Base-by-base conservation (phyloP, 1,140 invertebrate species). In the Anagrus nilaparvatae region DNA sequence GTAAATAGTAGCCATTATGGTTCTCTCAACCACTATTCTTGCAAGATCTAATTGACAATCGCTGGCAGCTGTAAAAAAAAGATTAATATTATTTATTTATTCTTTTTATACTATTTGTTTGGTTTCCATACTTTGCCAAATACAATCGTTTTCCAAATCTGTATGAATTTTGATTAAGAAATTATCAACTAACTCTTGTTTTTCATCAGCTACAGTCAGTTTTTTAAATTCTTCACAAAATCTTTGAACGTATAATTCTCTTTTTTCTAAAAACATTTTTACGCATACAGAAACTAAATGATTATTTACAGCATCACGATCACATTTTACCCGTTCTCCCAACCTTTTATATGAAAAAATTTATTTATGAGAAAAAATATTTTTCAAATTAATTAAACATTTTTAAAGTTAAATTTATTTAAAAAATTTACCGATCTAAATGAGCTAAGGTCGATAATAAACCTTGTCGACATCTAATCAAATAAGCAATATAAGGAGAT, bases 1-100 rank as follows among this genome's bases (percentile, higher is more conserved):
- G 68, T 98, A 98, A 25, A 98, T 85, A 16, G 84, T 75, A 18
- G 83, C 84, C 73, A 97, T 92, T 2, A 88, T 73, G 8, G 79
- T 77, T 23, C 82, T 74, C 57, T 95, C 87, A 33, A 88, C 81
- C 0, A 87, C 84, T 44, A 76, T 72, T 58, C 76, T 70, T 1
- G 75, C 78, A 32, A 75, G 74, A 45, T 84, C 77, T 6, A 88
- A 47, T 56, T 92, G 82, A 47, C 64, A 69, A 21, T 76, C 64
- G 43, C 71, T 77, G 24, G 80, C 81, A 50, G 70, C 79, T 80
- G 48, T 43, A 61, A 60, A 46, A n/a, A n/a, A 52, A 40, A 19
- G 31, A 31, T 25, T 30, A 19, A 10, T 3, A 7, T 14, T 17
- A 16, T 9, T 37, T 36, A 14, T 4, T 7, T 4, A 20, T 23